Conservation (phyloP, 1,140 invertebrate genomes). For the Euglossa dilemma region DNA sequence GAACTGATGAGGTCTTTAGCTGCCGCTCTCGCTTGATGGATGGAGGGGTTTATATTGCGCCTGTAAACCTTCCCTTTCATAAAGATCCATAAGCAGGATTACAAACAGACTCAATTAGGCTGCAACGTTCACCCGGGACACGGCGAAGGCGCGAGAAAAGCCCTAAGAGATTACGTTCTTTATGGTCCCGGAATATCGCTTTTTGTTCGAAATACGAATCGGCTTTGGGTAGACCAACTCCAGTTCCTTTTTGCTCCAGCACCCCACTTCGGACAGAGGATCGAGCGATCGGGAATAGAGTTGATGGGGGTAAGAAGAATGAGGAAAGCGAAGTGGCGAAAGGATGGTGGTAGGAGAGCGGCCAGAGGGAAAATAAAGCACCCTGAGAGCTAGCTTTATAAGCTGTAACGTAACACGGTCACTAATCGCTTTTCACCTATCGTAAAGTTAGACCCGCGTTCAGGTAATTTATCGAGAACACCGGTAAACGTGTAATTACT, state of each 20-base stretch:
- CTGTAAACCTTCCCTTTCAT: constrained; percentile 72
- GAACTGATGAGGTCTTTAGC: constrained; percentile 74
- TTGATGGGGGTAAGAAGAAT: background rate
- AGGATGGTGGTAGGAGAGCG: background rate
- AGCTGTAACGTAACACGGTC: constrained; percentile 61
- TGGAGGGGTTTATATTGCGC: constrained; percentile 69
- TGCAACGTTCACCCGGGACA: constrained; percentile 42
- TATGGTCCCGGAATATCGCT: constrained; percentile 26
- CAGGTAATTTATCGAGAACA: constrained; percentile 62
- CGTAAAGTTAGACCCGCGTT: constrained; percentile 56
- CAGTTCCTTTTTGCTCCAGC: background rate
- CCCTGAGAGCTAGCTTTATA: constrained; percentile 52
- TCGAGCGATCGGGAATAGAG: background rate
- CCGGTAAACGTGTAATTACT: constrained; percentile 66
- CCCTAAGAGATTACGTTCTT: constrained; percentile 60
- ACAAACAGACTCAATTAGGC: constrained; percentile 74
- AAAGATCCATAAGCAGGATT: constrained; percentile 73
- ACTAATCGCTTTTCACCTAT: constrained; percentile 69
- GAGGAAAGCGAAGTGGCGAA: background rate
- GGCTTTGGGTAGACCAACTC: background rate
- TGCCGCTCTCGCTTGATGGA: constrained; percentile 71
- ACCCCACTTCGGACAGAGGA: background rate
- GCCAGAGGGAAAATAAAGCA: constrained; percentile 52
- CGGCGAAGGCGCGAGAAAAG: constrained; percentile 52
- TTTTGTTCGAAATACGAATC: constrained; percentile 40